Evolutionary conservation across 2,113 vertebrate species (phyloP), one percentile per base, ranked within the genome.

Genomic region (Salvator merianae): DNA sequence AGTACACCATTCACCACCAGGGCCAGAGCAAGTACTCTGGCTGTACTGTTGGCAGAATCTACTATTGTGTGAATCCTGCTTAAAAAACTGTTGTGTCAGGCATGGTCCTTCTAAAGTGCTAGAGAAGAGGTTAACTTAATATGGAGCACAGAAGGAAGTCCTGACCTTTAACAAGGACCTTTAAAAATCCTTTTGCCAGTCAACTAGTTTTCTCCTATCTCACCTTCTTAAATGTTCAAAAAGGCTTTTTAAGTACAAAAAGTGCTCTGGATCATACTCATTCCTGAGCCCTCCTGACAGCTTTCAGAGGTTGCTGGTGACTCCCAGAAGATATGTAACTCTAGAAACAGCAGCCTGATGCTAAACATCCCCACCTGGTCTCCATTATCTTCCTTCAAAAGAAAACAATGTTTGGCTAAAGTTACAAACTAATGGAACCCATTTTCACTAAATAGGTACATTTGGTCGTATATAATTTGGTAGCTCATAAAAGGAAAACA

Each of bases 301-400:
- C 91, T 95, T 94, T 94, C 93, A 91, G 90, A 93, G 77, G 87
- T 94, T 87, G 87, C 90, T 92, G 84, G 91, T 92, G 84, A 91
- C 90, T 95, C 93, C 94, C 94, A 93, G 89, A 93, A 95, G 93
- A 91, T 89, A 85, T 92, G 93, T 95, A 96, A 95, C 93, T 95
- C 94, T 95, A 95, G 95, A 93, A 95, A 94, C 93, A 95, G 94
- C 93, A 97, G 95, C 93, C 78, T 95, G 92, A 93, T 94, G 81
- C 88, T 94, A 94, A 93, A 88, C 77, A 93, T 93, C 85, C 84
- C 88, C 94, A 95, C 88, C 90, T 96, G 96, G 93, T 96, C 91
- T 70, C 85, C 86, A 93, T 96, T 95, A 95, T 95, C 93, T 93
- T 90, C 81, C 89, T 94, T 93, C 87, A 91, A 93, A 94, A 95